Percentiles rank a stretch among this genome's conserved stretches.
Conservation (phyloP, 2,888 invertebrate genomes). For the Monopis laevigella region DNA sequence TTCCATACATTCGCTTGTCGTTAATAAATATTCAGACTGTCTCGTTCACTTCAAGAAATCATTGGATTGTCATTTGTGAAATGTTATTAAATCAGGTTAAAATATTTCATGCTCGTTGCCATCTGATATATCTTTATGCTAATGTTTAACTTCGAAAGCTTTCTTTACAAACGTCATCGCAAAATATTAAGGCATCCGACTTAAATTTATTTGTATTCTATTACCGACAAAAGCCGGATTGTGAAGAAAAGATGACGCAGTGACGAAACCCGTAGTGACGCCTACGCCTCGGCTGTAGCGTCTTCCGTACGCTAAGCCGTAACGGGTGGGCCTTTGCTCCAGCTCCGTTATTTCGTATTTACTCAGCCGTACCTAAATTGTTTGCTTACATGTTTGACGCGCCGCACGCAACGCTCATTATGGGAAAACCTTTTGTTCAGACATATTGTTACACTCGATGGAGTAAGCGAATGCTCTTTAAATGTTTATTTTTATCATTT, state of each 20-base stretch:
- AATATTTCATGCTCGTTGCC: no score
- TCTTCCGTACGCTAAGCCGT: conserved; percentile 38
- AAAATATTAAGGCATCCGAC: not conserved
- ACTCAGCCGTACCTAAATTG: conserved; percentile 65
- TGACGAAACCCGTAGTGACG: conserved; percentile 25
- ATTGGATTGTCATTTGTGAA: no score
- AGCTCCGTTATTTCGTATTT: conserved; percentile 62
- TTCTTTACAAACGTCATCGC: not conserved
- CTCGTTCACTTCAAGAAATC: no score
- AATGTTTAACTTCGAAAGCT: no score
- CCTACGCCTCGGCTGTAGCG: conserved; percentile 2
- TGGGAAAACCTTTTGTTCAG: conserved; percentile 56
- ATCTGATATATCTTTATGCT: no score
- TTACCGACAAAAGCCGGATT: conserved; percentile 54
- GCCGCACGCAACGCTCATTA: conserved; percentile 62
- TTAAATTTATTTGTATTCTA: conserved; percentile 58
- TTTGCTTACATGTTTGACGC: conserved; percentile 67
- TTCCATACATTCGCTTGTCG: no score
- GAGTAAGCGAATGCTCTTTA: conserved; percentile 46
- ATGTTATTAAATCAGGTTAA: no score
- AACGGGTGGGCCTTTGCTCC: conserved; percentile 29
- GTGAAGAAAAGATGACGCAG: conserved; percentile 54
- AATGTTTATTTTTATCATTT: conserved; percentile 59
- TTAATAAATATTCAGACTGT: no score
- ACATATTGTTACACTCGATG: conserved; percentile 56